Evolutionary conservation across 37 sponge, comb jelly and placozoan genomes (phyloP), one percentile per base, ranked within the genome.

Genomic region (Theonella swinhoei): DNA sequence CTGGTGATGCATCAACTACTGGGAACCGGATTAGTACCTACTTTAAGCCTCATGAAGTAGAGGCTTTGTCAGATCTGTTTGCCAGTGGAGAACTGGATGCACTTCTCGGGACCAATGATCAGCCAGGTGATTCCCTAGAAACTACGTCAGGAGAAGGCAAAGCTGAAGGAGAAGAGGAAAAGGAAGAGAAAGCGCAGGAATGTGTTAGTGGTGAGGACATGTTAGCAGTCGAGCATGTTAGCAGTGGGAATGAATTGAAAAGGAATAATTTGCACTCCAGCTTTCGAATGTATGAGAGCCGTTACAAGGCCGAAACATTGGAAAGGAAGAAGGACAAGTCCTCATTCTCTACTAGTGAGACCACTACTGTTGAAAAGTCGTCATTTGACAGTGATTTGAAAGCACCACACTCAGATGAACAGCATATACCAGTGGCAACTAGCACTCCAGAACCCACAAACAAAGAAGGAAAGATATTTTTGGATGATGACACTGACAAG

Each of bases 21-120:
- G 33, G 36, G 24, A 83, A 84, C 54, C 74, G 85, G 1, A 43
- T 79, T 80, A 89, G 84, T 47, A 62, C 77, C 42, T 64, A 42
- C 32, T 72, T 80, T 35, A 85, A 76, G 37, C 68, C 63, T 24
- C 43, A 75, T 30, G 34, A 42, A 2, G 39, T 87, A 14, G 82
- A 74, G 1, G 1, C 81, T 28, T 76, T 81, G 19, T 72, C 79
- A 0, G 66, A 64, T 29, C 79, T 86, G 24, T 86, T 86, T 72
- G 86, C 38, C 62, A 79, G 42, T 39, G 35, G 72, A 39, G 86
- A 86, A 58, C 67, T 83, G 4, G 76, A 80, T 31, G 64, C 62
- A 0, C 47, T 84, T 19, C 19, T 74, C 37, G 73, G 72, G 32
- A 7, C 54, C 7, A 88, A 79, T 63, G 68, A 43, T 38, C 62